Evolutionary conservation across 2,113 vertebrate genomes (phyloP).

Genomic region (Theristicus caerulescens): DNA sequence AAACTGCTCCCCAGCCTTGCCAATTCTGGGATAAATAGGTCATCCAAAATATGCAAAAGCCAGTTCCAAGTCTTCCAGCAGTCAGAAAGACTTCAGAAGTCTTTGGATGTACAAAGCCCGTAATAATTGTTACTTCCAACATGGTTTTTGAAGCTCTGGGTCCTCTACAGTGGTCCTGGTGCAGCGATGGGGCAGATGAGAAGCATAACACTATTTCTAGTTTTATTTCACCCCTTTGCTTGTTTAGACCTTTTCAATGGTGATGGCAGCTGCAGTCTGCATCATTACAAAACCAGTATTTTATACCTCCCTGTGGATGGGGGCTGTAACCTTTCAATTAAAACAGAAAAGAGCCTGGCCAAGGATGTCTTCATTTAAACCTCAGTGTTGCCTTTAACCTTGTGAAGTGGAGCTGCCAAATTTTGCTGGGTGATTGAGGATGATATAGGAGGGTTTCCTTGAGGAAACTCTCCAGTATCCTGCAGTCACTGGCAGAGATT

Average conservation of each 20-base stretch:
- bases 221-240: not conserved
- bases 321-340: not conserved
- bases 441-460: not conserved
- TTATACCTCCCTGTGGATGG: not conserved
- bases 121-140: not conserved
- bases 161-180: not conserved
- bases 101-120: not conserved
- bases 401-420: not conserved
- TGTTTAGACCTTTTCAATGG: not conserved
- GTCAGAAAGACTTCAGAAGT: not conserved
- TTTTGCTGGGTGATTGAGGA: not conserved
- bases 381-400: not conserved
- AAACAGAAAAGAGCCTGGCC: not conserved
- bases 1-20: not conserved
- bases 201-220: not conserved
- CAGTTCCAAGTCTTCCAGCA: conserved; percentile 28
- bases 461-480: not conserved
- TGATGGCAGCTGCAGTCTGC: not conserved
- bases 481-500: not conserved
- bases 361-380: conserved; percentile 20
- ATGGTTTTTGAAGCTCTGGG: not conserved
- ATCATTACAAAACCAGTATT: not conserved
- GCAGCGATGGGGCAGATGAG: not conserved
- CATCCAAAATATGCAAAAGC: conserved; percentile 54
- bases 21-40: conserved; percentile 52